Conservation (phyloP, 2,797 vertebrate species). For the Sternarchorhynchus goeldii region DNA sequence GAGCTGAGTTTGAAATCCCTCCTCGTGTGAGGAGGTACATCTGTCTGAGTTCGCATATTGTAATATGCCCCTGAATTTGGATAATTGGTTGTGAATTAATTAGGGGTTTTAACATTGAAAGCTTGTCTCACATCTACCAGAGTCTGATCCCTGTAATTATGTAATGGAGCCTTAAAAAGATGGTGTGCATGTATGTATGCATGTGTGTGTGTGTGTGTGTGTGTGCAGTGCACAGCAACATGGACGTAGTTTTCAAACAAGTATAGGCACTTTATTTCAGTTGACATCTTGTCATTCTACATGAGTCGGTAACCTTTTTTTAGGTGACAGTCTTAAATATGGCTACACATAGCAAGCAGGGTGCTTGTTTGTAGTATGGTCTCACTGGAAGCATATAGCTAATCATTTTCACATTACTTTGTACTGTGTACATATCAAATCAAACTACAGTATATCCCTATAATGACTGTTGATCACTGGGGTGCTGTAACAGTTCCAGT, state of each 20-base stretch:
- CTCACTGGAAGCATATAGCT: slow-evolving; percentile 25
- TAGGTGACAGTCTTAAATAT: not conserved
- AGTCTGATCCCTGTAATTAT: too few species aligned
- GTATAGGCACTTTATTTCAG: too few species aligned
- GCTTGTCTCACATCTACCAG: slow-evolving; percentile 36
- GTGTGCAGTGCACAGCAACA: too few species aligned
- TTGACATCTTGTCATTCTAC: too few species aligned
- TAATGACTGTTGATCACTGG: slow-evolving; percentile 5
- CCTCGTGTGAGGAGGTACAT: not conserved
- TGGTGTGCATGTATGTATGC: too few species aligned
- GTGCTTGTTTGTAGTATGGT: slow-evolving; percentile 34
- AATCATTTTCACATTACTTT: slow-evolving; percentile 19
- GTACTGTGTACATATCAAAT: slow-evolving; percentile 34
- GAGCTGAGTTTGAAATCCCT: too few species aligned
- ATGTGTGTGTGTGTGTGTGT: too few species aligned
- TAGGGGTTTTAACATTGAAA: slow-evolving; percentile 48
- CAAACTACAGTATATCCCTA: slow-evolving; percentile 31
- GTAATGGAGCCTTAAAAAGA: too few species aligned
- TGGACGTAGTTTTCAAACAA: too few species aligned
- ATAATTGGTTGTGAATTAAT: slow-evolving; percentile 53
- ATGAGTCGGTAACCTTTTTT: too few species aligned
- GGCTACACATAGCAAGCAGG: slow-evolving; percentile 28
- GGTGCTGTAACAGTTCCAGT: not conserved
- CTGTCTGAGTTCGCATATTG: not conserved
- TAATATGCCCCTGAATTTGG: slow-evolving; percentile 52